Evolutionary conservation across 2,888 invertebrate genomes (phyloP), one percentile per base, ranked within the genome.

Genomic region (Synanthedon tipuliformis): DNA sequence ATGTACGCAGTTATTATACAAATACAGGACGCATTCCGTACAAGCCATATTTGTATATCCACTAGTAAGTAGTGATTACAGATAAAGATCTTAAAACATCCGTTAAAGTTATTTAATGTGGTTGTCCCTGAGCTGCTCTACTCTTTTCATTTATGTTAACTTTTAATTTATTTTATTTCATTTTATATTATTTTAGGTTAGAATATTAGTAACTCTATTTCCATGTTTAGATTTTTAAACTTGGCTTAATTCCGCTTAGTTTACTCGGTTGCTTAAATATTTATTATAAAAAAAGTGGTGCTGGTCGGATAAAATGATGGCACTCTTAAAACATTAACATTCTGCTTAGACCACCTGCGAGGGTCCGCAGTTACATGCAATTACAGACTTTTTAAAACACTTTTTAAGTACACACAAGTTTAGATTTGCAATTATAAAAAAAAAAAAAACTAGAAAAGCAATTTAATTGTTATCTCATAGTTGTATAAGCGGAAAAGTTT

Each of bases 291-390:
- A 23, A 66, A 67, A 64, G 23, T 23, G 5, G 61, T 59, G 59
- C 58, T 59, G 62, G 68, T 66, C 67, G 68, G 61, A 64, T 62
- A 62, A 72, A 76, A 78, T 78, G 75, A 79, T 75, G 65, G 73
- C 67, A 73, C 69, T 78, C 64, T 54, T 58, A 62, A 61, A 67
- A 63, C 66, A 75, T 75, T 73, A 73, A 70, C 69, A 74, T 78
- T 75, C 72, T 72, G 64, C 66, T 61, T 61, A 68, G 81, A 80
- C 81, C 81, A 77, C 82, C 79, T 74, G 73, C 66, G 73, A 61
- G 68, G 23, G 73, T 60, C 64, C 60, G 58, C 62, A 65, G 64
- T 60, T 66, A 71, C 75, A 66, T 70, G 71, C 72, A 76, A 78
- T 79, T 79, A 76, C 69, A 49, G 41, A 41, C n/a, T 13, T 13